Evolutionary conservation across 2,797 vertebrate species (phyloP), one percentile per base, ranked within the genome.

Genomic region (Poecilia picta): DNA sequence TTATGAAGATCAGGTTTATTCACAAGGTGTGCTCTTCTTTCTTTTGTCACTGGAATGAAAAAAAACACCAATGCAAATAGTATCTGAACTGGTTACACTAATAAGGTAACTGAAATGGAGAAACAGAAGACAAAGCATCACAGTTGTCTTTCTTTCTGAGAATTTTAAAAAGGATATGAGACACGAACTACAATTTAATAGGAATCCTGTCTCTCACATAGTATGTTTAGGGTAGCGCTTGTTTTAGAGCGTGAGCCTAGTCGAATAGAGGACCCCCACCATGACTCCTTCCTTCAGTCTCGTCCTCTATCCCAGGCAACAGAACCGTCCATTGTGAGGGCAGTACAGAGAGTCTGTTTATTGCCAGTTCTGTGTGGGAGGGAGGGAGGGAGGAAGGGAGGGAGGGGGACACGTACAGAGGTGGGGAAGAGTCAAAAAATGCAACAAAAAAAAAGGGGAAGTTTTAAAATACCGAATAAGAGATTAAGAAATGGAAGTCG

Each of bases 281-380:
- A 75, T 77, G 85, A 57, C 88, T 89, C 73, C 87, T 87, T 90
- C 72, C 51, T 79, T 78, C 53, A 20, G 82, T 84, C 82, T 85
- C 71, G 47, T 81, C 74, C 46, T 46, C 81, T 89, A 78, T 72
- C 79, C 82, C 31, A 82, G 88, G 88, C 85, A 87, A 93, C 92
- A 93, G 85, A 94, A 91, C 87, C 79, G 66, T 73, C 89, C 91
- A 88, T 95, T 95, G 94, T 94, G 82, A 83, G 81, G 83, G 82
- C 78, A 87, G 88, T 82, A 95, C 92, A 95, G 93, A 95, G 91
- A 89, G 81, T 66, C 91, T 89, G 89, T 94, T 72, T 93, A 93
- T 93, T 90, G 90, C 88, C 66, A 84, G 81, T 76, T 84, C 62
- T 92, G 87, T 84, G 91, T 89, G 86, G 83, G 80, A 72, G 71